Evolutionary conservation across 2,888 invertebrate genomes (phyloP).

Genomic region (Mystacides longicornis): DNA sequence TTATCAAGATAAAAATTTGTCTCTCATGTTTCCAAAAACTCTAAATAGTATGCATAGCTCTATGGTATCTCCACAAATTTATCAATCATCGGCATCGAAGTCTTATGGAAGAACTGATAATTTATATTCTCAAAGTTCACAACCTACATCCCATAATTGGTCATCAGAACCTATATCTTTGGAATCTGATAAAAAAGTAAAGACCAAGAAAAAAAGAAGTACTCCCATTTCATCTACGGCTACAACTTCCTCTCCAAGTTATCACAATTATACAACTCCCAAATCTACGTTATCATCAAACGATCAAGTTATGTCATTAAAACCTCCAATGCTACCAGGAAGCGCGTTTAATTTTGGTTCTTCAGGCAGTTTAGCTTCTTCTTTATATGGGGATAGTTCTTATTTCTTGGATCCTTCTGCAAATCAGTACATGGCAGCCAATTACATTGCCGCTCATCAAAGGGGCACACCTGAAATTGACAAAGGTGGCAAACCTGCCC

Average conservation of each 20-base stretch:
- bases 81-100: conserved; percentile 35
- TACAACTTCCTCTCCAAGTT: conserved; percentile 35
- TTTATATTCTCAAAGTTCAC: conserved; percentile 28
- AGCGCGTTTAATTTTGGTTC: conserved; percentile 82
- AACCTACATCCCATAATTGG: conserved; percentile 12
- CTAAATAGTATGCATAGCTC: conserved; percentile 38
- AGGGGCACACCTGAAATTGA: conserved; percentile 36
- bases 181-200: conserved; percentile 36
- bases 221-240: conserved; percentile 31
- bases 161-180: conserved; percentile 7
- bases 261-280: conserved; percentile 52
- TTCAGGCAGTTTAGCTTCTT: conserved; percentile 43
- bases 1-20: conserved; percentile 53
- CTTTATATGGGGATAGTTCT: conserved; percentile 55
- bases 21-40: conserved; percentile 48
- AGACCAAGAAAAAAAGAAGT: conserved; percentile 36
- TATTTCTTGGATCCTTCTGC: conserved; percentile 59
- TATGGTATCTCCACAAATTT: conserved; percentile 34
- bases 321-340: conserved; percentile 67
- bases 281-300: conserved; percentile 35
- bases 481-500: conserved; percentile 44
- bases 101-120: conserved; percentile 37
- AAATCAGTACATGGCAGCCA: conserved; percentile 54
- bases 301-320: conserved; percentile 43
- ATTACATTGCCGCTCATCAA: conserved; percentile 47